Percentiles rank a stretch among this genome's conserved stretches.
These are phyloP conservation scores for Trematomus bernacchii DNA, from an alignment of 2,797 vertebrate species.

Conservation along the genomic window DNA sequence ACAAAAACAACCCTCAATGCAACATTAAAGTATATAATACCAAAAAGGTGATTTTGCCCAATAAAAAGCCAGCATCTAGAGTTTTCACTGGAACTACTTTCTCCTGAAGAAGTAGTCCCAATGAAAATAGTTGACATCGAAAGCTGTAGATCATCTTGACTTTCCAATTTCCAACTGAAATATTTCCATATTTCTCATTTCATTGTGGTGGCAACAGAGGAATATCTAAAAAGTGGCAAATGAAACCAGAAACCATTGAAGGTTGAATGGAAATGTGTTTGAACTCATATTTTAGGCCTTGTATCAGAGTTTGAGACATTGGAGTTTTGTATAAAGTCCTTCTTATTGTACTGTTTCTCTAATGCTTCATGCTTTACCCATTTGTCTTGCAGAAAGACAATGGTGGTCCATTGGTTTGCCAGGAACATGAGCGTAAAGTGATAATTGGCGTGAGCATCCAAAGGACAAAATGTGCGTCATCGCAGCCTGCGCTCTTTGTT, in stretches of 20 bases:
- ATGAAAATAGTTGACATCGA: background rate
- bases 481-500: constrained; percentile 93
- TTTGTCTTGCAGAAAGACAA: constrained; percentile 89
- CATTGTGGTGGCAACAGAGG: no score
- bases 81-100: constrained; percentile 1
- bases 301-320: background rate
- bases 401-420: constrained; percentile 95
- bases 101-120: background rate
- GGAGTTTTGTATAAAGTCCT: background rate
- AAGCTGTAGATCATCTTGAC: background rate
- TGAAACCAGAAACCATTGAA: background rate
- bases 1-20: background rate
- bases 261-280: background rate
- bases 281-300: background rate
- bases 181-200: no score
- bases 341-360: background rate
- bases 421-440: constrained; percentile 92
- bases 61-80: background rate
- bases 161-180: no score
- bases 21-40: background rate
- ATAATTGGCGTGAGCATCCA: constrained; percentile 95
- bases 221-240: background rate
- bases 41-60: background rate
- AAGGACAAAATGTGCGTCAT: constrained; percentile 93
- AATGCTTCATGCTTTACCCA: constrained; percentile 3